Conservation (phyloP, 2,797 vertebrate genomes). For the Moxostoma hubbsi region DNA sequence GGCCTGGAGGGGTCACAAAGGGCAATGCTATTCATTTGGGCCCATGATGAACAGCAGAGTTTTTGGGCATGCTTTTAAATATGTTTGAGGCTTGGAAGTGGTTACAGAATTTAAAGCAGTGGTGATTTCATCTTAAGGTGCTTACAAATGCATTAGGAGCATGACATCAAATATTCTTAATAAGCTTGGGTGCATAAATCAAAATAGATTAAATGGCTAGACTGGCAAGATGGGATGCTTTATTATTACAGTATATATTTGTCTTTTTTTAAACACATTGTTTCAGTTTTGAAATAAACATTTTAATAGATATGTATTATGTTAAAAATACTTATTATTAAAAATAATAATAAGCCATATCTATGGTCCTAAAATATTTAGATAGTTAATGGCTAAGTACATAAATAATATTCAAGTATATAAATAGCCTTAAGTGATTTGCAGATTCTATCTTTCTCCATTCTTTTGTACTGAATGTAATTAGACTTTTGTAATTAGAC, state of each 20-base stretch:
- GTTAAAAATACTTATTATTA: background rate
- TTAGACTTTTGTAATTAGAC: no score
- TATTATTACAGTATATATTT: constrained; percentile 4
- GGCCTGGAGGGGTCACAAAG: constrained; percentile 72
- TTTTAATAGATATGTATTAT: background rate
- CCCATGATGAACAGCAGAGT: constrained; percentile 60
- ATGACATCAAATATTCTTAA: constrained; percentile 40
- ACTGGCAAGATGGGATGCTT: constrained; percentile 27
- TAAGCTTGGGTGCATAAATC: constrained; percentile 48
- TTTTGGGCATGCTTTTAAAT: constrained; percentile 64
- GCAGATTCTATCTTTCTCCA: no score
- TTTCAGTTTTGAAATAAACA: constrained; percentile 1
- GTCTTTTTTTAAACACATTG: background rate
- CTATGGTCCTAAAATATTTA: background rate
- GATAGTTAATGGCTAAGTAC: background rate
- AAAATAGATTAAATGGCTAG: constrained; percentile 45
- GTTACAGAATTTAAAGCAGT: constrained; percentile 55
- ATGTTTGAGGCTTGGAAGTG: constrained; percentile 66
- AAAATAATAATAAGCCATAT: no score
- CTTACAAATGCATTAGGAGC: constrained; percentile 60
- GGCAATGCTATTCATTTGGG: constrained; percentile 65
- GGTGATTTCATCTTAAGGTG: background rate
- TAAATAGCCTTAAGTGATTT: background rate
- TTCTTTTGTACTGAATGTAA: no score
- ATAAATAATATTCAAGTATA: background rate